A percentile compares a stretch with the other conserved stretches of the same genome.
Evolutionary conservation across 2,113 vertebrate species (phyloP).

Genomic region (Leptodactylus fuscus): DNA sequence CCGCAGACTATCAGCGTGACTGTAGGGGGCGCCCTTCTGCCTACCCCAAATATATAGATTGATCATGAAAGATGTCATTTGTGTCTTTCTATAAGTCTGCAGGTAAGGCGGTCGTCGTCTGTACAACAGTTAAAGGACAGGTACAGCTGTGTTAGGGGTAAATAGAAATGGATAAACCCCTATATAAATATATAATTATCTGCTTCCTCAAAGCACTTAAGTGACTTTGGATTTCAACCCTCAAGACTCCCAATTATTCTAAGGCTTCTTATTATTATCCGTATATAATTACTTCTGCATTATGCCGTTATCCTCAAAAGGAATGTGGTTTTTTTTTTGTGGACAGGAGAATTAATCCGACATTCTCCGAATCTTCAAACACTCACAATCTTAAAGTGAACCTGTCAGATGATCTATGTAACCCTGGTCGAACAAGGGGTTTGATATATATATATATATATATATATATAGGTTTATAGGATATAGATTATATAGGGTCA

Average conservation of each 20-base stretch:
- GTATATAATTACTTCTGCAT: background rate
- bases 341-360: background rate
- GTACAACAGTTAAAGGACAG: background rate
- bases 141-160: background rate
- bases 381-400: background rate
- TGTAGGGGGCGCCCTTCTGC: background rate
- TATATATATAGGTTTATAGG: too few species aligned
- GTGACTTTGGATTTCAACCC: background rate
- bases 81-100: too few species aligned
- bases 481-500: too few species aligned
- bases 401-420: too few species aligned
- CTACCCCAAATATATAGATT: too few species aligned
- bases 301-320: background rate
- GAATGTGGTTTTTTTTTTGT: background rate
- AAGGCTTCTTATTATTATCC: background rate
- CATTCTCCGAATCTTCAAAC: background rate
- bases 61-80: too few species aligned
- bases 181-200: background rate
- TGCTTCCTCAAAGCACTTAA: background rate
- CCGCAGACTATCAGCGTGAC: background rate
- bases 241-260: background rate
- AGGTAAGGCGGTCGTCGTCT: too few species aligned
- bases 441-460: too few species aligned
- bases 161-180: background rate
- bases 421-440: too few species aligned